Conservation (phyloP, 2,113 vertebrate species). For the Bostrychus sinensis region DNA sequence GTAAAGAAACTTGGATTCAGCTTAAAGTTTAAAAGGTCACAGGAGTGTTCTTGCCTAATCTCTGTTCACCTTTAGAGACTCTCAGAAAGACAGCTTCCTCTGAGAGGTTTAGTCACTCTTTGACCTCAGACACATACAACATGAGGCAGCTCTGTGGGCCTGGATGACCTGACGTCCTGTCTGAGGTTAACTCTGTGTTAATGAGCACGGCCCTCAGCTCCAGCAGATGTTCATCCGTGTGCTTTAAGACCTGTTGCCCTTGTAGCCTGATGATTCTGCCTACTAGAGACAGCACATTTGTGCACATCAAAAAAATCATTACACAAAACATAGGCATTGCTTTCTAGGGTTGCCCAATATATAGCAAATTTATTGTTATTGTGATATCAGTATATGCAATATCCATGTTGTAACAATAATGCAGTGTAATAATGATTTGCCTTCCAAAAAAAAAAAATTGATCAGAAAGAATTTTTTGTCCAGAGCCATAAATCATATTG, state of each 20-base stretch:
- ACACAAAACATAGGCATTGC: too few species aligned
- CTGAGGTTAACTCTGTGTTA: slow-evolving; percentile 59
- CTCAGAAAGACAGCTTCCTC: slow-evolving; percentile 23
- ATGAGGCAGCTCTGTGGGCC: slow-evolving; percentile 30
- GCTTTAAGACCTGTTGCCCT: slow-evolving; percentile 58
- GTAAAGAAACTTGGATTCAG: slow-evolving; percentile 18
- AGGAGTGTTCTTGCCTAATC: slow-evolving; percentile 11
- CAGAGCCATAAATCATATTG: too few species aligned
- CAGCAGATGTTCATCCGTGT: slow-evolving; percentile 60
- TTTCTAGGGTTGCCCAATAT: too few species aligned
- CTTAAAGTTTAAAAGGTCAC: slow-evolving; percentile 10
- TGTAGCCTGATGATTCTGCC: slow-evolving; percentile 26
- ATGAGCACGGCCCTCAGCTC: slow-evolving; percentile 52
- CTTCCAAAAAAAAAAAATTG: too few species aligned
- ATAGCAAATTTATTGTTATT: too few species aligned
- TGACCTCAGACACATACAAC: slow-evolving; percentile 42
- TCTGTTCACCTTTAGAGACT: slow-evolving; percentile 7
- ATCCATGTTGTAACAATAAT: too few species aligned
- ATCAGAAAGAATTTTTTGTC: too few species aligned
- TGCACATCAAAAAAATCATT: too few species aligned
- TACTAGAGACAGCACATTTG: slow-evolving; percentile 37
- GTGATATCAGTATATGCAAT: too few species aligned
- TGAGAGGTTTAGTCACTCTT: slow-evolving; percentile 22
- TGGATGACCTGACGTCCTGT: slow-evolving; percentile 52
- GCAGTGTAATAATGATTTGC: too few species aligned